Percentiles rank a stretch among this genome's conserved stretches.
Conservation (phyloP, 92 coral and sea anemone species). For the Epizoanthus illoricatus region DNA sequence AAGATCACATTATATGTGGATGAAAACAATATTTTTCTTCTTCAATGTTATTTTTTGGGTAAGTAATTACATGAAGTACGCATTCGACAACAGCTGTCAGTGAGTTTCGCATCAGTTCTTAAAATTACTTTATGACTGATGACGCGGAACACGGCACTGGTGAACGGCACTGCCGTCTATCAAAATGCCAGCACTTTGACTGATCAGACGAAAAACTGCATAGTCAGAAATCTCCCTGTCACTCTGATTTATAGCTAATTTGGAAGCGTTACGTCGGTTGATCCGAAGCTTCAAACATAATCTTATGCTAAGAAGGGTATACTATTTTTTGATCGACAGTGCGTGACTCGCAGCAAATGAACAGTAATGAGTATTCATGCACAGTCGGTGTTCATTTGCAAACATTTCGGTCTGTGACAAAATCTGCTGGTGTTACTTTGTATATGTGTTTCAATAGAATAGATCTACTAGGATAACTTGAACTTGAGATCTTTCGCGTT, state of each 20-base stretch:
- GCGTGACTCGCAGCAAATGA: constrained; percentile 7
- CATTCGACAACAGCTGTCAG: constrained; percentile 11
- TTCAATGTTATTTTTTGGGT: constrained; percentile 78
- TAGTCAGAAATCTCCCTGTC: neutral
- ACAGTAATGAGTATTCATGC: neutral
- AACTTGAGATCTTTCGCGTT: too few relatives aligned
- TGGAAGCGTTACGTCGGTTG: too few relatives aligned
- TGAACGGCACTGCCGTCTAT: neutral
- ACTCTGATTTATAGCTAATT: neutral
- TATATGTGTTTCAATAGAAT: too few relatives aligned
- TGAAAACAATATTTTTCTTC: constrained; percentile 80
- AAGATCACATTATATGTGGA: constrained; percentile 50
- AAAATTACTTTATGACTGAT: neutral
- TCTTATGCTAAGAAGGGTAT: neutral
- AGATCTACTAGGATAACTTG: too few relatives aligned
- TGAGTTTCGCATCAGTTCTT: neutral
- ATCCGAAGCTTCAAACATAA: too few relatives aligned
- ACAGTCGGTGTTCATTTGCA: too few relatives aligned
- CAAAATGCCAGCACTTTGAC: neutral
- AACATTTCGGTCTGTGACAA: too few relatives aligned
- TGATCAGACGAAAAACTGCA: neutral
- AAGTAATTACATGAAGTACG: constrained; percentile 35
- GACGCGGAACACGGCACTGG: neutral
- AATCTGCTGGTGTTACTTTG: too few relatives aligned
- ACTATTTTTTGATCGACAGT: neutral